Percentiles rank a stretch among this genome's conserved stretches.
Evolutionary conservation across 2,888 invertebrate genomes (phyloP).

Genomic region (Chymomyza amoena): DNA sequence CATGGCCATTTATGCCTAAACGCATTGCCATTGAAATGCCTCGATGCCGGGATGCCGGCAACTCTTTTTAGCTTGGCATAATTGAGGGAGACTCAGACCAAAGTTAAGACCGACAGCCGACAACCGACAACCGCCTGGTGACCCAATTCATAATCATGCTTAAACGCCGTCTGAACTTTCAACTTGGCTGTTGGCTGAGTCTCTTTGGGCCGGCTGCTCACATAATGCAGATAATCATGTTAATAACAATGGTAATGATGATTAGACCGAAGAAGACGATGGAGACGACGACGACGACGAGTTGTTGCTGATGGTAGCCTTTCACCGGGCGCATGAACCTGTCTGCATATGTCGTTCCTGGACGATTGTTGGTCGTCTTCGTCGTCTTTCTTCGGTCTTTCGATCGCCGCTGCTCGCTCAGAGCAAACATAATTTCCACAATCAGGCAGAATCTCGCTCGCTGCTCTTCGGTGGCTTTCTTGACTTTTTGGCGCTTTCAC

Average conservation of each 20-base stretch:
- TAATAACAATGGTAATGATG: conserved; percentile 74
- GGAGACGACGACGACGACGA: background rate
- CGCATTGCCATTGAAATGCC: conserved; percentile 1
- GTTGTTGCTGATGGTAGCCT: conserved; percentile 49
- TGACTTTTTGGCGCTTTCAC: conserved; percentile 56
- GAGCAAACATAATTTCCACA: conserved; percentile 71
- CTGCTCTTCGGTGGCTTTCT: conserved; percentile 23
- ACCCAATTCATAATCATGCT: conserved; percentile 73
- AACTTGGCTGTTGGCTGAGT: conserved; percentile 51
- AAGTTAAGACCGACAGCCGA: conserved; percentile 28
- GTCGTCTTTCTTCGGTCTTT: background rate
- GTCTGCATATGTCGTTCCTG: conserved; percentile 38
- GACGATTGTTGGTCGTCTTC: background rate
- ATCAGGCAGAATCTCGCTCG: conserved; percentile 63
- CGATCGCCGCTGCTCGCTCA: conserved; percentile 31
- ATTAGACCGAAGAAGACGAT: conserved; percentile 48
- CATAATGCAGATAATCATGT: conserved; percentile 72
- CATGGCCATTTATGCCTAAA: conserved; percentile 25
- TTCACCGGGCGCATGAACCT: conserved; percentile 69
- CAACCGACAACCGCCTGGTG: conserved; percentile 57
- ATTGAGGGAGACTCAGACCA: conserved; percentile 44
- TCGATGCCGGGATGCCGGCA: background rate
- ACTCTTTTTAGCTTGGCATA: conserved; percentile 54
- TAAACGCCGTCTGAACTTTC: conserved; percentile 72
- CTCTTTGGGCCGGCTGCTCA: conserved; percentile 1